Evolutionary conservation across 2,888 invertebrate genomes (phyloP), one percentile per base, ranked within the genome.

Genomic region (Frankliniella fusca): DNA sequence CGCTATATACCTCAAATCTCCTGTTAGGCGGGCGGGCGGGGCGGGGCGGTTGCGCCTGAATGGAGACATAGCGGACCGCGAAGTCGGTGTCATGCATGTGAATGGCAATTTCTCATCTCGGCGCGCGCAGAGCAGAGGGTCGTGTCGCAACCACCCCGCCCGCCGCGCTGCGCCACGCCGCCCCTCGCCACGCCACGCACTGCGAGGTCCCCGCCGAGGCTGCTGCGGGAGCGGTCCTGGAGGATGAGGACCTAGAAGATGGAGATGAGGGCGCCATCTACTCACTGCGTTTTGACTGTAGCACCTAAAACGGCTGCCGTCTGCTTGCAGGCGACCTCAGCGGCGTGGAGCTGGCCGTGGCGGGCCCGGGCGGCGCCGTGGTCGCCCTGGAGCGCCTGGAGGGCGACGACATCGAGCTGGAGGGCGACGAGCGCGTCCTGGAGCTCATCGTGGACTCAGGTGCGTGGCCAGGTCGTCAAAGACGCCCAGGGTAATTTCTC

Each of bases 401-500:
- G 23, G 27, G 27, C 70, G 70, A 76, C 18, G 61, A 61, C 61
- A 61, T 18, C 70, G 70, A 27, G 23, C 70, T 76, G 70, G 70
- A 27, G 70, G 61, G n/a, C 61, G 20, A 11, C 70, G 70, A 76
- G n/a, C 61, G 61, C 70, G 70, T 76, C 70, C 70, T 76, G 70
- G 70, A 76, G 70, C 70, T 76, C 23, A 76, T 76, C 10, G 70
- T 76, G 23, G 70, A 76, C 70, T 76, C 70, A 8, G 70, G 70
- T 76, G 12, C 23, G 70, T 54, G n/a, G n/a, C n/a, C n/a, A n/a
- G n/a, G n/a, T n/a, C n/a, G n/a, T n/a, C n/a, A n/a, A n/a, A n/a
- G n/a, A n/a, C 38, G 38, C 38, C 38, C 38, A 38, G 38, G 38
- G 38, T n/a, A n/a, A n/a, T n/a, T n/a, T n/a, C n/a, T n/a, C n/a